phyloP scores from a whole-genome alignment of 2,888 invertebrate species.

The Taphrorychus bicolor region DNA sequence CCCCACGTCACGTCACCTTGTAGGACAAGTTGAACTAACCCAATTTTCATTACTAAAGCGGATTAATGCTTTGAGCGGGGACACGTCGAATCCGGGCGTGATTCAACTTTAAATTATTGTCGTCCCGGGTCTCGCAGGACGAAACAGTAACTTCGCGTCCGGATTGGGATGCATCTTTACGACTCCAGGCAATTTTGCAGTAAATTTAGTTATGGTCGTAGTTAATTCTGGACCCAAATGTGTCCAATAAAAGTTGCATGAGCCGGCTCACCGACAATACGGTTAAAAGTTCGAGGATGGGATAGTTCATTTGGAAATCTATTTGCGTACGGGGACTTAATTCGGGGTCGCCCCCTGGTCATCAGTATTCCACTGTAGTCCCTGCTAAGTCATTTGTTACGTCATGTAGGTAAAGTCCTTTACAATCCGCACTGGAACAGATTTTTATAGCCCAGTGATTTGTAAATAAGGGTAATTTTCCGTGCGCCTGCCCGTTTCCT shows the following conservation, averaged over 20 bases:
- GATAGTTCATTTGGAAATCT: constrained; percentile 3
- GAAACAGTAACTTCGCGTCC: constrained; percentile 7
- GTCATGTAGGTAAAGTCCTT: constrained; percentile 51
- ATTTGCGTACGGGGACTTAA: not conserved
- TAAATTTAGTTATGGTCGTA: constrained; percentile 3
- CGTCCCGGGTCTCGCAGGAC: not conserved
- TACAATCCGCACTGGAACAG: constrained; percentile 42
- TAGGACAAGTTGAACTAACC: constrained; percentile 32
- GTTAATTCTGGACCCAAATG: constrained; percentile 1
- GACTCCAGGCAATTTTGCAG: not conserved
- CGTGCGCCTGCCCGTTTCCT: constrained; percentile 1
- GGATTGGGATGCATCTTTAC: constrained; percentile 7
- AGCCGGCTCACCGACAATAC: not conserved
- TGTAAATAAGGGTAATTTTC: constrained; percentile 7
- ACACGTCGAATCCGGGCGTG: constrained; percentile 19
- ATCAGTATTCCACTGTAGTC: constrained; percentile 60
- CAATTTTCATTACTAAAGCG: constrained; percentile 32
- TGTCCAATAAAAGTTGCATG: not conserved
- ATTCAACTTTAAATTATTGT: constrained; percentile 27
- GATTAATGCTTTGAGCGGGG: constrained; percentile 32
- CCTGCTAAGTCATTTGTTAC: constrained; percentile 58
- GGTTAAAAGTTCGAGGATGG: not conserved
- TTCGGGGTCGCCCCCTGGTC: constrained; percentile 37
- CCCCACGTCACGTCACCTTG: constrained; percentile 22
- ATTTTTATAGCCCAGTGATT: constrained; percentile 5